These are phyloP conservation scores for Entomyzon cyanotis DNA, from an alignment of 2,113 vertebrate species.

Conservation along the genomic window DNA sequence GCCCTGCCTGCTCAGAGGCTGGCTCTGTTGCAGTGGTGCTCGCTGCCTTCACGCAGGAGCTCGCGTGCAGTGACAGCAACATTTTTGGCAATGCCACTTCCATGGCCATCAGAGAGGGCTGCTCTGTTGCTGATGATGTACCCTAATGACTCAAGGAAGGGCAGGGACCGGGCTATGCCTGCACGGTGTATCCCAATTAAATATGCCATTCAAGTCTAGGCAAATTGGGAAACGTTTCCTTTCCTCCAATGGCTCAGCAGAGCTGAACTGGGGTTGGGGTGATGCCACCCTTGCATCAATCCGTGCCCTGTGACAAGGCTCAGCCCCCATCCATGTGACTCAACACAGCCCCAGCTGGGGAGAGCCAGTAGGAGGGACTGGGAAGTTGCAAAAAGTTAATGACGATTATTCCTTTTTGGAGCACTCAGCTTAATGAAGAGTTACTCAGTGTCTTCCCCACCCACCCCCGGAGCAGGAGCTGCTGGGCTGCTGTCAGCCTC, in stretches of 20 bases:
- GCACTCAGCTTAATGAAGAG: not conserved
- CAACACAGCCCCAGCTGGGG: not conserved
- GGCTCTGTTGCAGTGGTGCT: not conserved
- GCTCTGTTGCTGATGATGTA: not conserved
- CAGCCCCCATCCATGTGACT: constrained; percentile 1
- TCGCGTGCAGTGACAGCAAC: accelerated
- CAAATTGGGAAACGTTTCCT: constrained; percentile 1
- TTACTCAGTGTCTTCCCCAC: constrained; percentile 42
- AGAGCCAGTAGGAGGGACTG: not conserved
- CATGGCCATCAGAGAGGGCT: not conserved
- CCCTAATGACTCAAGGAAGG: not conserved
- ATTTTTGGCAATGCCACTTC: not conserved
- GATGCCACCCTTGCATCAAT: constrained; percentile 13
- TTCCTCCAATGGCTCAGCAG: not conserved
- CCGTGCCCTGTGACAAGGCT: not conserved
- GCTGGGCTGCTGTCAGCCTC: not conserved
- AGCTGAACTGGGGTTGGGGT: not conserved
- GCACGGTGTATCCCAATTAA: not conserved
- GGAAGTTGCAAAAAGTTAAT: constrained; percentile 40
- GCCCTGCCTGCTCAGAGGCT: not conserved
- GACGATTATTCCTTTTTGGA: not conserved
- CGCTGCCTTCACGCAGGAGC: not conserved
- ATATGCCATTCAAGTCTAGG: not conserved
- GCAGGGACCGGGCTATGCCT: not conserved
- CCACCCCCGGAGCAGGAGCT: not conserved